Conservation (phyloP, 1,140 invertebrate genomes). For the Macrosteles quadrilineatus region DNA sequence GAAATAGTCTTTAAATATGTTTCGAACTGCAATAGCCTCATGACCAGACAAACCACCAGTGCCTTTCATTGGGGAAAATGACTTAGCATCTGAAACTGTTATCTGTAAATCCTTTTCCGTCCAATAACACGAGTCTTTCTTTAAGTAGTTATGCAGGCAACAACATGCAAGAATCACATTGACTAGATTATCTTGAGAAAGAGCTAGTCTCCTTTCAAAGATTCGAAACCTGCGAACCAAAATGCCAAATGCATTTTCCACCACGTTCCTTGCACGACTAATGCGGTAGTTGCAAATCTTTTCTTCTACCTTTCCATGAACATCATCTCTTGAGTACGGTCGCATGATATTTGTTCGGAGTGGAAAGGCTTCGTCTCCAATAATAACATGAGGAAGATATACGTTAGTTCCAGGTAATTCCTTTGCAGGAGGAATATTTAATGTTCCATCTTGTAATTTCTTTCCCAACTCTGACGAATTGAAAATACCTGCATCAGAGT, state of each 20-base stretch:
- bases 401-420: constrained; percentile 38
- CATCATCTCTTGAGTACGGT: constrained; percentile 35
- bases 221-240: constrained; percentile 7
- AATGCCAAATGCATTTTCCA: constrained; percentile 52
- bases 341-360: constrained; percentile 45
- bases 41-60: neutral
- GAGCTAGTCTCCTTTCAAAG: too few relatives aligned
- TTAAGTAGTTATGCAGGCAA: constrained; percentile 2
- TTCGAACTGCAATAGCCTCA: neutral
- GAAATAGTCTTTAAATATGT: constrained; percentile 4
- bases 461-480: constrained; percentile 42
- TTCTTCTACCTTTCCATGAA: constrained; percentile 31
- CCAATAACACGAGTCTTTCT: neutral
- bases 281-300: constrained; percentile 47
- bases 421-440: constrained; percentile 40
- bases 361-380: constrained; percentile 51
- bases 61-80: neutral
- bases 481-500: constrained; percentile 45
- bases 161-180: neutral
- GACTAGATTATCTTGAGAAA: neutral
- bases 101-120: neutral
- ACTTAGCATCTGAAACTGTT: neutral
- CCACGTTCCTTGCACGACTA: constrained; percentile 39
- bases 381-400: constrained; percentile 39
- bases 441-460: constrained; percentile 34